Evolutionary conservation across 2,888 invertebrate species (phyloP).

Genomic region (Drosophila barbarae): DNA sequence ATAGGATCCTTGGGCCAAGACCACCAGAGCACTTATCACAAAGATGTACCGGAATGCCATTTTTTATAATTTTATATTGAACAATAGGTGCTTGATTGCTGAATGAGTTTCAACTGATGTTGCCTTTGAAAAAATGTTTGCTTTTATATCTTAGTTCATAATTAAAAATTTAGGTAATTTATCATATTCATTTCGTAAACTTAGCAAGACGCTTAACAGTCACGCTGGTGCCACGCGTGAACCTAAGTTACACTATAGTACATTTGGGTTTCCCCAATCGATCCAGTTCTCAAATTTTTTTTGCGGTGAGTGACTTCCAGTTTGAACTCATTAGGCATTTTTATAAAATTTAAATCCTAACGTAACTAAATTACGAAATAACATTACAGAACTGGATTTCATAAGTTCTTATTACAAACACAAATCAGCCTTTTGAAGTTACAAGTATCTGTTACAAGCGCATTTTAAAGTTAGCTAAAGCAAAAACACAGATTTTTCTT

Average conservation of each 20-base stretch:
- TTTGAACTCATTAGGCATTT: constrained; percentile 10
- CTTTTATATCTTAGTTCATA: constrained; percentile 13
- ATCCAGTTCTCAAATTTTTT: constrained; percentile 3
- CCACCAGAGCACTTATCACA: constrained; percentile 19
- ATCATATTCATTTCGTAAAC: neutral
- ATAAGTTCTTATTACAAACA: neutral
- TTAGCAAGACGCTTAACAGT: neutral
- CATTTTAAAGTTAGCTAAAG: neutral
- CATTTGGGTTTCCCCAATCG: neutral
- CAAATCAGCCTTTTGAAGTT: neutral
- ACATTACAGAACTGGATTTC: neutral
- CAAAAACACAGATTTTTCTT: neutral
- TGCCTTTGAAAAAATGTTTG: neutral
- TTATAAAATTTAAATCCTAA: neutral
- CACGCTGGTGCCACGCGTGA: neutral
- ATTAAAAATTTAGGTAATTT: neutral
- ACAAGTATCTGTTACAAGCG: neutral
- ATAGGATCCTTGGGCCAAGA: constrained; percentile 23
- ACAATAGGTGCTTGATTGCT: constrained; percentile 6
- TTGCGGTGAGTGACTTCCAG: neutral
- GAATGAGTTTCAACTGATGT: constrained; percentile 20
- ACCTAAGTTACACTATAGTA: neutral
- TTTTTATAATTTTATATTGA: neutral
- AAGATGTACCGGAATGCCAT: constrained; percentile 22
- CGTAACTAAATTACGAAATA: neutral